Evolutionary conservation across 2,113 vertebrate genomes (phyloP), one percentile per base, ranked within the genome.

Genomic region (Scophthalmus maximus): DNA sequence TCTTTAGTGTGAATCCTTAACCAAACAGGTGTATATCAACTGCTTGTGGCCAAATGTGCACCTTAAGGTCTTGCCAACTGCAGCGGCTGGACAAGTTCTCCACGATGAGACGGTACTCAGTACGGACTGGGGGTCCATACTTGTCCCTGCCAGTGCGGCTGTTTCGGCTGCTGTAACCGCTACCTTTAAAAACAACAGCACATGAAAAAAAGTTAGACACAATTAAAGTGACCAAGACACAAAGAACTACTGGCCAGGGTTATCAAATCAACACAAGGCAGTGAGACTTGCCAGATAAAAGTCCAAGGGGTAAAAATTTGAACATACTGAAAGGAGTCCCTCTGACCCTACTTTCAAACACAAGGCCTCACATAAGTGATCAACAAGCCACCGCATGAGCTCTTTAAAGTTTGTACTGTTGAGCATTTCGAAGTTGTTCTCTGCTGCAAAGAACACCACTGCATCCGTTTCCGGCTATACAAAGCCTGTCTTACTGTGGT

Each of bases 31-130:
- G 9, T 2, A 10, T 0, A 66, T 32, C 46, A 32, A 29, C 0
- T 5, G 6, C 9, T 7, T 0, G 15, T 12, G 7, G 57, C 52
- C 0, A 1, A 9, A 64, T 8, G 78, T 83, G 0, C 91, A 97
- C 98, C 96, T 99, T 99, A 25, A 99, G 96, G 91, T 99, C 98
- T 83, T 99, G 98, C 98, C 98, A 99, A 90, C 98, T 99, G 86
- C 98, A 99, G 71, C 97, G 97, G 90, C 96, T 99, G 88, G 98
- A 99, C 88, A 99, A 94, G 92, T 99, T 99, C 91, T 98, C 97
- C 92, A 99, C 98, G 83, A 98, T 92, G 81, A 99, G 95, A 7
- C 98, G 96, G 91, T 95, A 96, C 78, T 99, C 98, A 17, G 98
- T 99, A 88, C 98, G 98, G 86, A 99, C 97, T 32, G 98, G 98